Base-by-base conservation (phyloP, 2,888 invertebrate species). In the Aleiodes leptofemur region DNA sequence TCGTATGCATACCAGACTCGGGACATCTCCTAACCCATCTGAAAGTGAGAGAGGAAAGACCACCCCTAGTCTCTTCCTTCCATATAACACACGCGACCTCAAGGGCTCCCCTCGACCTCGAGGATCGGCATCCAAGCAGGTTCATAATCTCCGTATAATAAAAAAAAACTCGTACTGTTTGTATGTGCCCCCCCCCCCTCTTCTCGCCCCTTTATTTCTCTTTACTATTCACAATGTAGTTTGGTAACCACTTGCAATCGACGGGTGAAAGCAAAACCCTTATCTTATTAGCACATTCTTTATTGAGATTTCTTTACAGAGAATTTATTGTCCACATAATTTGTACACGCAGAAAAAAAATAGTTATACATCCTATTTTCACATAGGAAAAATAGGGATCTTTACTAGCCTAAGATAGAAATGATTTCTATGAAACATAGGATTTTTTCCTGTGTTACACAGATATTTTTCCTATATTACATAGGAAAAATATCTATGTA, bases 91-190 rank as follows among this genome's bases (percentile, higher is more conserved):
- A 34, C 34, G 64, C 55, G 50, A 69, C 69, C 72, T 56, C 66
- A 79, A 80, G 64, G 82, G 78, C 76, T 77, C 82, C 82, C 80
- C 77, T 50, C 73, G 70, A 74, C 78, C 78, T 73, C 77, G 78
- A 72, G 78, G 77, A 76, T 66, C 73, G 84, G 82, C 80, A 83
- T 80, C 78, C 82, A 79, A 83, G 86, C 87, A 87, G 87, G 87
- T 89, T 89, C 86, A 89, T 89, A 89, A 89, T 89, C 89, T 87
- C 84, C 86, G 85, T 85, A 86, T 86, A 87, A 88, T 88, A 86
- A 84, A 85, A 86, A 87, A 86, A 86, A 74, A 66, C 61, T 74
- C 59, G 69, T 74, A 77, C 76, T 77, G 79, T 74, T 73, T 43
- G 11, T 43, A 43, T 43, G 72, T 64, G 70, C 73, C 76, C 76